Percentiles rank a stretch among this genome's conserved stretches.
Conservation (phyloP, 2,888 invertebrate species). For the Tholera decimalis region DNA sequence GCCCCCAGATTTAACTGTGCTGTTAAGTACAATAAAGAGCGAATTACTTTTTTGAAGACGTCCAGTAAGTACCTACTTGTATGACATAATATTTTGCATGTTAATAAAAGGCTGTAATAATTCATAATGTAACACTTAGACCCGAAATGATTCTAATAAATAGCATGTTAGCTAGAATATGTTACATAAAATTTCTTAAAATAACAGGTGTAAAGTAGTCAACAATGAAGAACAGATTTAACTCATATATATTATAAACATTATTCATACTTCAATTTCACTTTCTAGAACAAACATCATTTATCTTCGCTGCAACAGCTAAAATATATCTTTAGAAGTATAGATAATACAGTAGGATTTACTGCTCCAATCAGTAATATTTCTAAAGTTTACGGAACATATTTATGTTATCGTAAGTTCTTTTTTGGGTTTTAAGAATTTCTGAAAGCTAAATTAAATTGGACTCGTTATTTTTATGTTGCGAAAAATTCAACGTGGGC, state of each 20-base stretch:
- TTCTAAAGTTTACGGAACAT: slow-evolving; percentile 14
- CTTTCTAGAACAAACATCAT: slow-evolving; percentile 37
- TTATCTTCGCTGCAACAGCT: slow-evolving; percentile 27
- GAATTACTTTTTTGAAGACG: slow-evolving; percentile 12
- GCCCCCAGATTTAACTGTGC: background rate
- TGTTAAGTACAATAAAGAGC: slow-evolving; percentile 4
- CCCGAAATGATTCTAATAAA: slow-evolving; percentile 34
- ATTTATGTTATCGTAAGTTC: background rate
- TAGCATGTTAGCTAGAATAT: slow-evolving; percentile 23
- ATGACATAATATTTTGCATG: slow-evolving; percentile 43
- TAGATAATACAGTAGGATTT: slow-evolving; percentile 29
- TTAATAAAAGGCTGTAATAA: slow-evolving; percentile 28
- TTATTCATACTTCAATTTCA: slow-evolving; percentile 25
- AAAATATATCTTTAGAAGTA: slow-evolving; percentile 19
- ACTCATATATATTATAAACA: slow-evolving; percentile 4
- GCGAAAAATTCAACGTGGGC: slow-evolving; percentile 54
- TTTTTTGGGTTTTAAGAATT: slow-evolving; percentile 12
- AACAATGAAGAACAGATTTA: slow-evolving; percentile 11
- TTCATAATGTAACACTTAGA: slow-evolving; percentile 23
- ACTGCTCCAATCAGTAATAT: slow-evolving; percentile 32
- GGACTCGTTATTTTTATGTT: slow-evolving; percentile 21
- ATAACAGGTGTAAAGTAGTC: slow-evolving; percentile 20
- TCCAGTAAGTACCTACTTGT: slow-evolving; percentile 1
- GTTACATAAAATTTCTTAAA: slow-evolving; percentile 16
- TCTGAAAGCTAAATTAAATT: slow-evolving; percentile 19